Percentiles rank a stretch among this genome's conserved stretches.
phyloP scores from a whole-genome alignment of 2,888 invertebrate species.

The Liposcelis brunnea region DNA sequence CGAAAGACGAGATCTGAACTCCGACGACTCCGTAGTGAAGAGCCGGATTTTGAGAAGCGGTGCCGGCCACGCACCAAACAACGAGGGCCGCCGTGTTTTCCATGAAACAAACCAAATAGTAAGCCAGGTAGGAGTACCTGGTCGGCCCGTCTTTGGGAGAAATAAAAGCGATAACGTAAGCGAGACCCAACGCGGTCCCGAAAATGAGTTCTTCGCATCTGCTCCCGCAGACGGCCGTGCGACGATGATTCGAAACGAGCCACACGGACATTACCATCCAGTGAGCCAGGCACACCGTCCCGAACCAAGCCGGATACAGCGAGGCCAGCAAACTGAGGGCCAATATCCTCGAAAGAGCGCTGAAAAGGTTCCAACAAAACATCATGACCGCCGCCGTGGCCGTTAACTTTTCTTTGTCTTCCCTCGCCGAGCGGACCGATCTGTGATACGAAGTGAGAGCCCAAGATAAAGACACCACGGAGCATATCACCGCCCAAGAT shows the following conservation, averaged over 20 bases:
- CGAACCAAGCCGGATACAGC: conserved; percentile 32
- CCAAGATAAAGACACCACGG: conserved; percentile 41
- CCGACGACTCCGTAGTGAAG: conserved; percentile 28
- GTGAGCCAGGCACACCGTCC: conserved; percentile 31
- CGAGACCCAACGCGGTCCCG: conserved; percentile 36
- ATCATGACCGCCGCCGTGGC: conserved; percentile 33
- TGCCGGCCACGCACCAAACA: conserved; percentile 30
- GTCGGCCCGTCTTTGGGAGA: conserved; percentile 42
- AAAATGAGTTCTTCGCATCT: conserved; percentile 29
- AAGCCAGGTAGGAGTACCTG: conserved; percentile 30
- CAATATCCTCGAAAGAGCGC: conserved; percentile 34
- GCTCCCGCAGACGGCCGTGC: conserved; percentile 28
- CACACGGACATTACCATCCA: conserved; percentile 38
- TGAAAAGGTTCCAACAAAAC: conserved; percentile 39
- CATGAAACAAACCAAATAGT: conserved; percentile 31
- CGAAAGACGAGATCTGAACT: conserved; percentile 26
- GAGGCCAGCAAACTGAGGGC: conserved; percentile 38
- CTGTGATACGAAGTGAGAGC: conserved; percentile 40
- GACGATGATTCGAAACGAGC: conserved; percentile 31
- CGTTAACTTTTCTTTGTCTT: conserved; percentile 35
- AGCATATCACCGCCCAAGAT: conserved; percentile 32
- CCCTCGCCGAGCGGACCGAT: conserved; percentile 36
- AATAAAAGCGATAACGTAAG: conserved; percentile 40
- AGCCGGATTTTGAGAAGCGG: conserved; percentile 25
- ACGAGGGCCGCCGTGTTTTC: conserved; percentile 31